Evolutionary conservation across 2,888 invertebrate species (phyloP).

Genomic region (Clitarchus hookeri): DNA sequence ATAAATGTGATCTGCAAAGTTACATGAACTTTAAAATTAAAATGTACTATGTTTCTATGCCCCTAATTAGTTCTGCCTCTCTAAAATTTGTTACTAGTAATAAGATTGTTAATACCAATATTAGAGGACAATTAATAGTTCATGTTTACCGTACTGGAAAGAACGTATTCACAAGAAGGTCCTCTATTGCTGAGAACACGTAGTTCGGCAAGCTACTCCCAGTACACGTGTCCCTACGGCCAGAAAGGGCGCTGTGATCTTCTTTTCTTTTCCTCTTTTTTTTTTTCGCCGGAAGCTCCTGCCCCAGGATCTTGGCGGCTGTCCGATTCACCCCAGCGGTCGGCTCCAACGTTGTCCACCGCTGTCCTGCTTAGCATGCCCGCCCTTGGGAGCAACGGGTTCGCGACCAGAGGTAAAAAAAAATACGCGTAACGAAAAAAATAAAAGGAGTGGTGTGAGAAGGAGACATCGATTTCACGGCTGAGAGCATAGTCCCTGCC

Average conservation of each 20-base stretch:
- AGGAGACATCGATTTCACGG: background rate
- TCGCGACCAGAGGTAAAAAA: background rate
- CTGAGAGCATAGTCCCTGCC: background rate
- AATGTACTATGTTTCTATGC: too few relatives aligned
- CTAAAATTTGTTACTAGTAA: too few relatives aligned
- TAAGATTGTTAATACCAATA: too few relatives aligned
- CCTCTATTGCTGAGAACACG: background rate
- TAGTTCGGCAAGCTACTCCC: background rate
- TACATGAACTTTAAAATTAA: too few relatives aligned
- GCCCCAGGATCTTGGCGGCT: background rate
- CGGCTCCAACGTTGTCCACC: background rate
- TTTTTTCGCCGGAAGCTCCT: background rate
- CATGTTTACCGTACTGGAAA: too few relatives aligned
- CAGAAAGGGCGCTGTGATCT: background rate
- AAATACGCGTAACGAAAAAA: background rate
- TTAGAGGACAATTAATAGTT: too few relatives aligned
- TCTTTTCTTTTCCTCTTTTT: background rate
- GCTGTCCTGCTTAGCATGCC: background rate
- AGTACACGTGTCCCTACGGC: background rate
- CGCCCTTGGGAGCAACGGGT: background rate
- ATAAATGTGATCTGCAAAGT: too few relatives aligned
- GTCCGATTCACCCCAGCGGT: background rate
- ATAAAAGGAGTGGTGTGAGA: background rate
- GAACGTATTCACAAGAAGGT: background rate
- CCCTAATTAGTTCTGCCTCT: too few relatives aligned